Base-by-base conservation (phyloP, 1,140 invertebrate genomes). In the Potamilus streckersoni region DNA sequence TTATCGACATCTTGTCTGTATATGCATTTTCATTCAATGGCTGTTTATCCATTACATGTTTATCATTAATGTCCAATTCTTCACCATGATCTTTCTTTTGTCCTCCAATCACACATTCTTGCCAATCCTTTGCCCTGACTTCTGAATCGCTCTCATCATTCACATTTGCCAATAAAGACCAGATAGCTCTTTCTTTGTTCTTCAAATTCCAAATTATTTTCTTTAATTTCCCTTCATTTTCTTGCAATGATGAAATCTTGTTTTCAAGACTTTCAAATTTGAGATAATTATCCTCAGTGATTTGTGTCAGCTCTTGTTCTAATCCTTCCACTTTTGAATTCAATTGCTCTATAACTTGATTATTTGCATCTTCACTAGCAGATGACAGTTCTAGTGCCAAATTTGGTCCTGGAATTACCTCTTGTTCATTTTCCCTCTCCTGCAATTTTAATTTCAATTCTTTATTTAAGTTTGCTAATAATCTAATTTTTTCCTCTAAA, bases 401-500 rank as follows among this genome's bases (percentile, higher is more conserved):
- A 2, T 84, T 85, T 5, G 80, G 82, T 59, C 79, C 74, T 19
- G 78, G 69, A 16, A 75, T 75, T 5, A 78, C 62, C 55, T 81
- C 73, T 17, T 73, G 60, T 57, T 81, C 81, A 55, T 81, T 74
- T 69, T 86, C 82, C 55, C 84, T 74, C 19, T 87, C 87, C 12
- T 75, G 69, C 14, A 87, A 58, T 69, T 84, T 86, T 14, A 58
- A 56, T 76, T 84, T 84, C 3, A 88, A 69, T n/a, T 88, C 82
- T 23, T 79, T 65, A 77, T 87, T 88, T 16, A 78, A 20, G 19
- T 60, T 55, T 68, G 85, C 85, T 19, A 88, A 62, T 69, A 82
- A 78, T 80, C 78, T 82, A 1, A 87, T 77, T 69, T 88, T 88
- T 69, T 87, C 84, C 68, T 88, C 83, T 27, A 85, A 69, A 56